These are phyloP conservation scores for Notolabrus celidotus DNA, from an alignment of 2,797 vertebrate species.

Conservation along the genomic window DNA sequence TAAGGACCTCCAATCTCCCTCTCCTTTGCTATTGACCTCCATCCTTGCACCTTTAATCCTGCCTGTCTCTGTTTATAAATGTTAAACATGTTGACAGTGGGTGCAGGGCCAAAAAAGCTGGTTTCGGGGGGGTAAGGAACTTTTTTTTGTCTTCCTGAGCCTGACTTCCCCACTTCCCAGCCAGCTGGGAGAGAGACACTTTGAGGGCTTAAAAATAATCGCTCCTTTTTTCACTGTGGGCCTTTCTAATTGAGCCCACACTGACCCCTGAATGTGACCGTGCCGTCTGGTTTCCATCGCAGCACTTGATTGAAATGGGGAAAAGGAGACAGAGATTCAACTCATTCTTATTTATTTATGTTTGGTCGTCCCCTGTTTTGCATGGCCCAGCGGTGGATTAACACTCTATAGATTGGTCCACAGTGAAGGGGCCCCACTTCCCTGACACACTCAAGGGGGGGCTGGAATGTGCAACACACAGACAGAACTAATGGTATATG, in stretches of 20 bases:
- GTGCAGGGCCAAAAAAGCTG: conserved; percentile 21
- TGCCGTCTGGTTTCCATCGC: conserved; percentile 82
- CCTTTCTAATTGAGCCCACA: conserved; percentile 80
- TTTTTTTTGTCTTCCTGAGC: conserved; percentile 46
- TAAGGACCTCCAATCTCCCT: conserved; percentile 62
- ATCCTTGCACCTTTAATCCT: conserved; percentile 80
- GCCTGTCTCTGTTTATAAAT: conserved; percentile 82
- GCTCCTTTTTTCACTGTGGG: conserved; percentile 65
- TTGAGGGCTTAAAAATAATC: conserved; percentile 83
- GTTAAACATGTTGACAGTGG: conserved; percentile 77
- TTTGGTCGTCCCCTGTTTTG: conserved; percentile 65
- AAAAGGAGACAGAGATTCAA: conserved; percentile 58
- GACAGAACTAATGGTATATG: conserved; percentile 67
- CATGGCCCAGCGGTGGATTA: conserved; percentile 68
- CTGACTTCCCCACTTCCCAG: conserved; percentile 70
- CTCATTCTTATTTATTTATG: conserved; percentile 80
- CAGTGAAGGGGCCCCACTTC: conserved; percentile 59
- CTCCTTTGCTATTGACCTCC: conserved; percentile 70
- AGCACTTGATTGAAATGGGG: conserved; percentile 74
- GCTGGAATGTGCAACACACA: conserved; percentile 72
- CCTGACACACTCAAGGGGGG: conserved; percentile 53
- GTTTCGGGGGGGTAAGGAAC: conserved; percentile 23
- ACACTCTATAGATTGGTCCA: conserved; percentile 66
- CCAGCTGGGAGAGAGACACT: conserved; percentile 72
- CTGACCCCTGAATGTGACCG: conserved; percentile 76